Evolutionary conservation across 2,888 invertebrate species (phyloP).

Genomic region (Hirtodrosophila histrioides): DNA sequence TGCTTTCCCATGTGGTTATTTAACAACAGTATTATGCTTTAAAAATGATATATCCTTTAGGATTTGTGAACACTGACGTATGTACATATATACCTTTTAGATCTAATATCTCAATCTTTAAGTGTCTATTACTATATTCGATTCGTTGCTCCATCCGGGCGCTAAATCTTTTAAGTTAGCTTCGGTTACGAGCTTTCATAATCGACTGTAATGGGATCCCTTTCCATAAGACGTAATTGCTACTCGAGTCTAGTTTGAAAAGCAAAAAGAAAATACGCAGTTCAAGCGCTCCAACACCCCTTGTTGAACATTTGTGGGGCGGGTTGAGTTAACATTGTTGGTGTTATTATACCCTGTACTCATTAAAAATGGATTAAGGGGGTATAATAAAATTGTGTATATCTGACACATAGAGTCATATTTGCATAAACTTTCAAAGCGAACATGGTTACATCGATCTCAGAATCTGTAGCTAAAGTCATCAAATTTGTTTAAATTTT

Average conservation of each 20-base stretch:
- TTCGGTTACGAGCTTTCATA: constrained; percentile 19
- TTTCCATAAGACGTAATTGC: constrained; percentile 13
- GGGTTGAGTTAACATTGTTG: neutral
- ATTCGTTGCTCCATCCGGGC: constrained; percentile 18
- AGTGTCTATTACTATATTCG: neutral
- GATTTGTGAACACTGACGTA: no score
- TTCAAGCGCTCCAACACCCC: constrained; percentile 5
- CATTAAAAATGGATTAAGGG: neutral
- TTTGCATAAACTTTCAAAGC: no score
- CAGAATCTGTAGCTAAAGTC: no score
- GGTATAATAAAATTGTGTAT: no score
- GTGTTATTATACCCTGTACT: constrained; percentile 3
- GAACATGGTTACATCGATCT: no score
- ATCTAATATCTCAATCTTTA: no score
- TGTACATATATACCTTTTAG: no score
- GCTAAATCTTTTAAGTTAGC: constrained; percentile 15
- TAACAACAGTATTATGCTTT: no score
- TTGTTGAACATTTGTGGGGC: neutral
- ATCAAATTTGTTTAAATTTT: no score
- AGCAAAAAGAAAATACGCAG: constrained; percentile 19
- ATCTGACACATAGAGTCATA: no score
- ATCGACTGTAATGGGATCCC: constrained; percentile 16
- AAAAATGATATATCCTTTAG: no score
- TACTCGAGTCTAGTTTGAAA: neutral
- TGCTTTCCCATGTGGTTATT: no score